Percentiles rank a stretch among this genome's conserved stretches.
Conservation (phyloP, 2,113 vertebrate species). For the Otus sunia region DNA sequence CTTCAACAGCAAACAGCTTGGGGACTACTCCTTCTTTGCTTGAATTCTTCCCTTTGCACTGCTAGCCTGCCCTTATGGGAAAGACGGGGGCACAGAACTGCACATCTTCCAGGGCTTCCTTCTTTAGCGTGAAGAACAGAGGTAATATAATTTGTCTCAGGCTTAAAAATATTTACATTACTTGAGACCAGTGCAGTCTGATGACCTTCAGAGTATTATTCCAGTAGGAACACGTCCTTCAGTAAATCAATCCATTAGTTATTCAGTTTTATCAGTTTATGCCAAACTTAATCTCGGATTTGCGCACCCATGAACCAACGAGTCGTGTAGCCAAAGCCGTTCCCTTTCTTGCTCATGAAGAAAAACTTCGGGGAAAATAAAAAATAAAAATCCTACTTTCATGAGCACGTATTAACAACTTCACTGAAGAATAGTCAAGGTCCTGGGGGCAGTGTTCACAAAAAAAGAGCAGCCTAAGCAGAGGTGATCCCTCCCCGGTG, state of each 20-base stretch:
- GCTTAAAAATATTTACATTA: constrained; percentile 48
- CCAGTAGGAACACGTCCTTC: not conserved
- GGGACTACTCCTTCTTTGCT: not conserved
- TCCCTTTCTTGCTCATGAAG: not conserved
- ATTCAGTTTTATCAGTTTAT: not conserved
- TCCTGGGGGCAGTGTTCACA: not conserved
- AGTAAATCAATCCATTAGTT: not conserved
- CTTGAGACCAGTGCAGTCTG: not conserved
- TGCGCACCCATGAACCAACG: not conserved
- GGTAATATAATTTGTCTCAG: not conserved
- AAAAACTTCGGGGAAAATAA: not conserved
- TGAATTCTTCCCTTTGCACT: not conserved
- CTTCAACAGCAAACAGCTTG: not conserved
- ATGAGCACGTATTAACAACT: not conserved
- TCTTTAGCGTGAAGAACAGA: not conserved
- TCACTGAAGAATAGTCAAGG: not conserved
- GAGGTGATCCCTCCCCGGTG: not conserved
- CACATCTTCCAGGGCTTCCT: not conserved
- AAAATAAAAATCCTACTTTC: not conserved
- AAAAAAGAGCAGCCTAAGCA: not conserved
- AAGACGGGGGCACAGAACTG: not conserved
- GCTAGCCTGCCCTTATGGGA: not conserved
- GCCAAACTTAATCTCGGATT: not conserved
- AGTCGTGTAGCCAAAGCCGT: not conserved
- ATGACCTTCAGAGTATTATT: constrained; percentile 8